These are phyloP conservation scores for Druceiella hillmani DNA, from an alignment of 2,888 invertebrate species.

Conservation along the genomic window DNA sequence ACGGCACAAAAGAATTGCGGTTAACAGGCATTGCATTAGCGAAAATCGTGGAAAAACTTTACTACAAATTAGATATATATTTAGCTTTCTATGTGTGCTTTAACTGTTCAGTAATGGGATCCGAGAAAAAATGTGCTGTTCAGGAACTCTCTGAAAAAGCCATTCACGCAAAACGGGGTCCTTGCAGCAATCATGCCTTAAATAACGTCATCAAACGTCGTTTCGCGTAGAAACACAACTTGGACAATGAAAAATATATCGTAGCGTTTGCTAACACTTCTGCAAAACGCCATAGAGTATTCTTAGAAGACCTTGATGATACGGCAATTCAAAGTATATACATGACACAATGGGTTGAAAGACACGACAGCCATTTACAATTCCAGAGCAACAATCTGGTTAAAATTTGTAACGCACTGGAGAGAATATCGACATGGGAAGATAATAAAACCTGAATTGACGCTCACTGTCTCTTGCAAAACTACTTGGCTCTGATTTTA, in stretches of 20 bases:
- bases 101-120: conserved; percentile 27
- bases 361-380: conserved; percentile 18
- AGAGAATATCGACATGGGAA: conserved; percentile 17
- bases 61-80: conserved; percentile 23
- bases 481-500: conserved; percentile 17
- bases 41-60: conserved; percentile 23
- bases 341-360: conserved; percentile 18
- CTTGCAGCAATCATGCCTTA: conserved; percentile 26
- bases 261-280: conserved; percentile 17
- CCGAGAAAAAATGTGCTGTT: conserved; percentile 26
- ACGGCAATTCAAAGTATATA: conserved; percentile 17
- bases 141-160: conserved; percentile 24
- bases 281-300: conserved; percentile 15
- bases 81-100: conserved; percentile 20
- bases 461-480: conserved; percentile 17
- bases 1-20: conserved; percentile 18
- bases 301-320: conserved; percentile 10
- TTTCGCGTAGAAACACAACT: conserved; percentile 18
- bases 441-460: conserved; percentile 16
- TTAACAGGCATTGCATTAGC: conserved; percentile 23
- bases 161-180: conserved; percentile 23
- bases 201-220: conserved; percentile 25
- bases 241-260: conserved; percentile 16
- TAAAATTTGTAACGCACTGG: conserved; percentile 18
- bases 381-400: conserved; percentile 17